These are phyloP conservation scores for Montipora foliosa DNA, from an alignment of 64 coral and sea anemone genomes.

Conservation along the genomic window DNA sequence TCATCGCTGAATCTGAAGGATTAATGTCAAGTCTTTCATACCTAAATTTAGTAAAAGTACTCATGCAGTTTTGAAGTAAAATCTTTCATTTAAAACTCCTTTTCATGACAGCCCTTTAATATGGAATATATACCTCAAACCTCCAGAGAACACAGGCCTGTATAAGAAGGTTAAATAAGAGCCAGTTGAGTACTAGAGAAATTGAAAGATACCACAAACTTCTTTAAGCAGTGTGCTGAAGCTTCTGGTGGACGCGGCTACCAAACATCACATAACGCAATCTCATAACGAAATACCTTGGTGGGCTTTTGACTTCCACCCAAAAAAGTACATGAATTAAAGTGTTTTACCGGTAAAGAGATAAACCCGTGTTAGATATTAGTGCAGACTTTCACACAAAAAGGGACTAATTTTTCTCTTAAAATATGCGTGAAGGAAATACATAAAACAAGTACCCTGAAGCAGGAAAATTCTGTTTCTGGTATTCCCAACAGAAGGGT, in stretches of 20 bases:
- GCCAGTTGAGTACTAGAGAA: neutral
- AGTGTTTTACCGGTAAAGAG: neutral
- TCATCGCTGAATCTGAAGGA: neutral
- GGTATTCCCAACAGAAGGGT: neutral
- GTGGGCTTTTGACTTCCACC: neutral
- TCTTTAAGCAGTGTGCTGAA: conserved; percentile 16
- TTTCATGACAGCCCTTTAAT: neutral
- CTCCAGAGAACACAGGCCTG: neutral
- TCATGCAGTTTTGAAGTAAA: neutral
- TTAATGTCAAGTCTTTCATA: neutral
- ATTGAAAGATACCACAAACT: conserved; percentile 11
- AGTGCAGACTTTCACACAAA: neutral
- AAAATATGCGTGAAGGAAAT: conserved; percentile 6
- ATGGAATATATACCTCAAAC: neutral
- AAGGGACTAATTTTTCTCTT: neutral
- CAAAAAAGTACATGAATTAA: neutral
- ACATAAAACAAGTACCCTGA: neutral
- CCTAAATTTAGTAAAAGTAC: neutral
- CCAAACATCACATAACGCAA: neutral
- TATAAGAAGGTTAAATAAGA: conserved; percentile 7
- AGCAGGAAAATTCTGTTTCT: conserved; percentile 8
- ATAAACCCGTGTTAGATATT: neutral
- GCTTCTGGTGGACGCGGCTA: neutral
- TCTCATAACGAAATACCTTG: neutral
- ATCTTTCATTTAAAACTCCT: neutral